phyloP scores from a whole-genome alignment of 2,888 invertebrate species.

The Abrostola tripartita region DNA sequence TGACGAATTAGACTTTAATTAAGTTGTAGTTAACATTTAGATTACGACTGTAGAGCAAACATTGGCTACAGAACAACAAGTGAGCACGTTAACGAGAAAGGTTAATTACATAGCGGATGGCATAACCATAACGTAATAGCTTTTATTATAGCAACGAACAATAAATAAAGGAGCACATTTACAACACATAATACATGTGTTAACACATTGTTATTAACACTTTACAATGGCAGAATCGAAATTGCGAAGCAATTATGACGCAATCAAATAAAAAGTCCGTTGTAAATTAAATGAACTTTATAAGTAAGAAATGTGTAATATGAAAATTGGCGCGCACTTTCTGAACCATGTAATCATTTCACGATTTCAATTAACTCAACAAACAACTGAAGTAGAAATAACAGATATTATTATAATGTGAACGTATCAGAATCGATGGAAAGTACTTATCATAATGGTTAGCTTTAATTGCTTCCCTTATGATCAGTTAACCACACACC shows the following conservation, averaged over 20 bases:
- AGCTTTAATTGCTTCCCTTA: constrained; percentile 39
- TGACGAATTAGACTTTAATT: constrained; percentile 34
- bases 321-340: constrained; percentile 38
- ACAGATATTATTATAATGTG: constrained; percentile 19
- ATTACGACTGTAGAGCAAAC: constrained; percentile 32
- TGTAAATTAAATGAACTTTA: constrained; percentile 1
- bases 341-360: constrained; percentile 34
- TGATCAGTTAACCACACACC: constrained; percentile 28
- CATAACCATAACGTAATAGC: constrained; percentile 37
- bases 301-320: not conserved
- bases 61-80: constrained; percentile 32
- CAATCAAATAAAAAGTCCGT: constrained; percentile 35
- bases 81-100: constrained; percentile 41
- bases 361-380: constrained; percentile 45
- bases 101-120: constrained; percentile 48
- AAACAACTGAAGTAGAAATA: constrained; percentile 32
- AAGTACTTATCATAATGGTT: constrained; percentile 43
- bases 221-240: constrained; percentile 45
- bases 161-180: constrained; percentile 46
- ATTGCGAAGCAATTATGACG: constrained; percentile 53
- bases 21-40: constrained; percentile 39
- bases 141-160: constrained; percentile 45
- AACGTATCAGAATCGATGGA: constrained; percentile 28
- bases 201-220: constrained; percentile 55
- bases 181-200: constrained; percentile 52